Percentiles rank a stretch among this genome's conserved stretches.
These are phyloP conservation scores for Sphenodon punctatus DNA, from an alignment of 2,797 vertebrate species.

Conservation along the genomic window DNA sequence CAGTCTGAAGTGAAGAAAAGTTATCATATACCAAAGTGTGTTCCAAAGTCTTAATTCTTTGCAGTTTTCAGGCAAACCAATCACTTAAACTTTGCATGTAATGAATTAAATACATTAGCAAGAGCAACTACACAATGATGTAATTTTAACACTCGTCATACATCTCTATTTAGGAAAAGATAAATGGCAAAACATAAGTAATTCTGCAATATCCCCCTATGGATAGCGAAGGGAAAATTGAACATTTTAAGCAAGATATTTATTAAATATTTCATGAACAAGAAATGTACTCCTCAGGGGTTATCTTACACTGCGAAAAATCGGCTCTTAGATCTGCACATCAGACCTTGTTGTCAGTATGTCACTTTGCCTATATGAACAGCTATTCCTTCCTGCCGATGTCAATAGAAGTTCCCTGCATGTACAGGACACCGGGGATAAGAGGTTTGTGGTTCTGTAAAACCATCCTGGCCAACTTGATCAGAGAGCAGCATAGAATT, in stretches of 20 bases:
- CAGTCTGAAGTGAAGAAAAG: background rate
- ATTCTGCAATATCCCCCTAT: background rate
- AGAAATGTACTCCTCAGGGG: background rate
- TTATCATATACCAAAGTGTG: background rate
- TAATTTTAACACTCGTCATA: background rate
- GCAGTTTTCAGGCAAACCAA: conserved; percentile 12
- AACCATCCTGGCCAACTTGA: no score
- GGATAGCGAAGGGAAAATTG: background rate
- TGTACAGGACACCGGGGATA: background rate
- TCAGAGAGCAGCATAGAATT: no score
- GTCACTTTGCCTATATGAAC: background rate
- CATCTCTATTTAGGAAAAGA: background rate
- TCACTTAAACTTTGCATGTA: conserved; percentile 9
- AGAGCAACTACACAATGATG: background rate
- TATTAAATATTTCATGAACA: background rate
- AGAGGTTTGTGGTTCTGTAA: background rate
- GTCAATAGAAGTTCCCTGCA: background rate
- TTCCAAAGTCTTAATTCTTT: conserved; percentile 1
- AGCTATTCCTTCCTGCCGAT: background rate
- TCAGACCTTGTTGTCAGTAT: background rate
- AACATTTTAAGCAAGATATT: background rate
- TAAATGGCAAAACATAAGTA: background rate
- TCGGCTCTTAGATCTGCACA: background rate
- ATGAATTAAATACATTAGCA: conserved; percentile 12
- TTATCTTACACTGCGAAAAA: background rate